Evolutionary conservation across 1,140 invertebrate genomes (phyloP).

Genomic region (Ceratina australensis): DNA sequence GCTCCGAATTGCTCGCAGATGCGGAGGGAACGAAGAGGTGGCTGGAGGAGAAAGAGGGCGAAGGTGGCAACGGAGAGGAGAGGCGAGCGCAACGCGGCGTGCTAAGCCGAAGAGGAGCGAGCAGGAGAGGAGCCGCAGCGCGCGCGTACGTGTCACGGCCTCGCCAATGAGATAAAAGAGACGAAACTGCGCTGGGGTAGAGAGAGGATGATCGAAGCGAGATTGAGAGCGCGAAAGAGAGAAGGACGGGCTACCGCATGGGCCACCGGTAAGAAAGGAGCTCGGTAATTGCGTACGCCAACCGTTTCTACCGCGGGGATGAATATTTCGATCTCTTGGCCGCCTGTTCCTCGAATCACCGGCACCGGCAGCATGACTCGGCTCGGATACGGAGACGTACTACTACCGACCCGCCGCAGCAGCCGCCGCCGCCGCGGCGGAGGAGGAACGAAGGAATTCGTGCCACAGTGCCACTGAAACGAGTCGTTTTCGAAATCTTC

Average conservation of each 20-base stretch:
- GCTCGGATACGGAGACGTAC: slow-evolving; percentile 37
- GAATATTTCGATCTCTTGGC: slow-evolving; percentile 66
- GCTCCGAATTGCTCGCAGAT: slow-evolving; percentile 66
- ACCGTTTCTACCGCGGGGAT: slow-evolving; percentile 68
- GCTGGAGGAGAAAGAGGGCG: slow-evolving; percentile 45
- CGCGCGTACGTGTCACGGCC: slow-evolving; percentile 42
- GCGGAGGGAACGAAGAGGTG: slow-evolving; percentile 46
- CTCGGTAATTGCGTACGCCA: slow-evolving; percentile 62
- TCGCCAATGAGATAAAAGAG: slow-evolving; percentile 44
- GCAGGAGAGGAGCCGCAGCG: slow-evolving; percentile 15
- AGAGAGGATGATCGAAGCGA: slow-evolving; percentile 34
- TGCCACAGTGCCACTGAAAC: slow-evolving; percentile 22
- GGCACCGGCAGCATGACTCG: slow-evolving; percentile 48
- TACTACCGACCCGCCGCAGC: too few relatives aligned
- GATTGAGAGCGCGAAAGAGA: slow-evolving; percentile 30
- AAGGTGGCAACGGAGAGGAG: slow-evolving; percentile 46
- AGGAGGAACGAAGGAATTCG: slow-evolving; percentile 40
- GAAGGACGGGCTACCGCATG: slow-evolving; percentile 50
- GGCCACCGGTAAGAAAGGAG: slow-evolving; percentile 58
- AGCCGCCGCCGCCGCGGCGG: too few relatives aligned
- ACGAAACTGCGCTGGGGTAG: slow-evolving; percentile 11
- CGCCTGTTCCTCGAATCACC: slow-evolving; percentile 61
- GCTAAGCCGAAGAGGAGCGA: background rate
- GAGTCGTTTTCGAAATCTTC: too few relatives aligned
- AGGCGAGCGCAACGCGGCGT: slow-evolving; percentile 19